Percentiles rank a stretch among this genome's conserved stretches.
These are phyloP conservation scores for Ptychoptera albimana DNA, from an alignment of 2,888 invertebrate genomes.

Conservation along the genomic window DNA sequence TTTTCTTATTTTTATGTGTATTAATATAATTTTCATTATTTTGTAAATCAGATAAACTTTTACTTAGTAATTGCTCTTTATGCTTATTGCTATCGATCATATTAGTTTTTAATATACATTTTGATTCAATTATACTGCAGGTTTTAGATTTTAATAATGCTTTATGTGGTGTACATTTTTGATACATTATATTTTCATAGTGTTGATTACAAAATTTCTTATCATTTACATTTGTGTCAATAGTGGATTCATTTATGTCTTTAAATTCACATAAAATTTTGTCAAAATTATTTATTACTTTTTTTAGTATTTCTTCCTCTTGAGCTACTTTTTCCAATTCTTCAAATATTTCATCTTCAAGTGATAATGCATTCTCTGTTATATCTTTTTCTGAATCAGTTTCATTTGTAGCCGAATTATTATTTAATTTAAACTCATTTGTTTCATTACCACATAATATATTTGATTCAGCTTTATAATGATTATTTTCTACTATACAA, in stretches of 20 bases:
- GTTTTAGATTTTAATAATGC: conserved; percentile 50
- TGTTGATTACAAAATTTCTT: not conserved
- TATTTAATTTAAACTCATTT: not conserved
- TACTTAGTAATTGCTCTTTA: too few relatives aligned
- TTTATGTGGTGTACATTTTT: conserved; percentile 6
- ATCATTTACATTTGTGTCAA: not conserved
- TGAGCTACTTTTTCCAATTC: conserved; percentile 29
- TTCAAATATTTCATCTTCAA: conserved; percentile 30
- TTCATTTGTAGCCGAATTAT: not conserved
- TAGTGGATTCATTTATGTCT: conserved; percentile 5
- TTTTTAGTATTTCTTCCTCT: conserved; percentile 32
- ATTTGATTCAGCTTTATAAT: not conserved
- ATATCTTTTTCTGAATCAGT: conserved; percentile 14
- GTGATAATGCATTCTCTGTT: conserved; percentile 22
- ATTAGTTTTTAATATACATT: conserved; percentile 33
- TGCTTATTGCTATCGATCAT: too few relatives aligned
- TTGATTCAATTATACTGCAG: conserved; percentile 51
- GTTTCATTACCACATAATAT: not conserved
- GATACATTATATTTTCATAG: not conserved
- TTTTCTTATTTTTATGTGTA: too few relatives aligned
- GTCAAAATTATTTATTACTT: conserved; percentile 36
- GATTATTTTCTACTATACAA: not conserved
- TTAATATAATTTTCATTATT: too few relatives aligned
- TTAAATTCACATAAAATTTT: conserved; percentile 34
- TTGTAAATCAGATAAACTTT: too few relatives aligned